Evolutionary conservation across 2,113 vertebrate species (phyloP), one percentile per base, ranked within the genome.

Genomic region (Gambusia holbrooki): DNA sequence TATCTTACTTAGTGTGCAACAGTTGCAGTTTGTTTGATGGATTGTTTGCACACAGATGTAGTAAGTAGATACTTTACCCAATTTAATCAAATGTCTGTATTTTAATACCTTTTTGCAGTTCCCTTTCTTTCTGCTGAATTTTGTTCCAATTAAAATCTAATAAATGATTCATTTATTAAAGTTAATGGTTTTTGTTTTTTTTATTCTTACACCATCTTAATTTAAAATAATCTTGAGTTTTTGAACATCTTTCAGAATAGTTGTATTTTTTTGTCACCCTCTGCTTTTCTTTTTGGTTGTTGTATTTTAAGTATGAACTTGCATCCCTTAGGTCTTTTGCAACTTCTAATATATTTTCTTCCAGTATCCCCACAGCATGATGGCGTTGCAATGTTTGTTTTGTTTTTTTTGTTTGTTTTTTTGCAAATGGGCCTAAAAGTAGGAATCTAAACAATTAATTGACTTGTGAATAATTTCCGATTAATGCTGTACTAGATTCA

Each of bases 111-210:
- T 80, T 37, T 87, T 82, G 73, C 71, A 67, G n/a, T 82, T 88
- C 63, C 65, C 75, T 45, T 88, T 87, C 62, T 65, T 86, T 73
- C 79, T 76, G 32, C 84, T 77, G 67, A 84, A 77, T 72, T 86
- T 80, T 83, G 70, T 75, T 69, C 85, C 69, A 69, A 66, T 86
- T 79, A 71, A 81, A 90, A 69, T 86, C 80, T 77, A 89, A 90
- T 88, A 91, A 89, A 86, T 73, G 3, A 74, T 48, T 81, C 65
- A 80, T 58, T 76, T 73, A 79, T 78, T 78, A 72, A 79, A 82
- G 80, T 73, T 74, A 5, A 54, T 14, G 29, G n/a, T 58, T 72
- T 62, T 7, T 5, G 9, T 2, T 1, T 65, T 35, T n/a, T 40
- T 35, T 1, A 22, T n/a, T 25, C 35, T 37, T 37, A 37, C 10